phyloP scores from a whole-genome alignment of 2,113 vertebrate species.

The Pseudopodoces humilis region DNA sequence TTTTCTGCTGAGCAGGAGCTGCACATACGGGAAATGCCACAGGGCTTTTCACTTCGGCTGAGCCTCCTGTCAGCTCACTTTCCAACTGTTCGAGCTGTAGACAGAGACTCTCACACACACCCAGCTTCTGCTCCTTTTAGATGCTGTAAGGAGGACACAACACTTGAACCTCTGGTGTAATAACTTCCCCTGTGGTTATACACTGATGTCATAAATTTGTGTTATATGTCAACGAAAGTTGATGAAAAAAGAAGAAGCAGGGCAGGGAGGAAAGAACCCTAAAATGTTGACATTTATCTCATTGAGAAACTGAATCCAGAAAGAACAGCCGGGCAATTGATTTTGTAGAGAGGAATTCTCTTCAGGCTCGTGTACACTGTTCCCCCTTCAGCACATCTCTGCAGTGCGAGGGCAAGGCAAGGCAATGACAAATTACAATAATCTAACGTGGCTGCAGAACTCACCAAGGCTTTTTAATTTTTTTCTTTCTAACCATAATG shows the following conservation, averaged over 20 bases:
- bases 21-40: constrained; percentile 39
- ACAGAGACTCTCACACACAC: constrained; percentile 13
- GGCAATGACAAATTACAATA: neutral
- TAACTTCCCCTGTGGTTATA: neutral
- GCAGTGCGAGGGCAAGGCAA: neutral
- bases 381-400: neutral
- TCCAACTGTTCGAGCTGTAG: neutral
- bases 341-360: neutral
- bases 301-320: neutral
- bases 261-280: neutral
- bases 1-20: constrained; percentile 12
- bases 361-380: neutral
- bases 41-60: constrained; percentile 7
- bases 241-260: constrained; percentile 1
- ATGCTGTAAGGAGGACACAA: constrained; percentile 1
- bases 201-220: neutral
- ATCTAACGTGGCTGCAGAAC: neutral
- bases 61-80: constrained; percentile 35
- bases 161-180: neutral
- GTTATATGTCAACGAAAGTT: neutral
- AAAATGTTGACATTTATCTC: neutral
- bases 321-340: neutral
- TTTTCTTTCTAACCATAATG: neutral
- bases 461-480: neutral
- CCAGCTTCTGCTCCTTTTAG: constrained; percentile 41